Evolutionary conservation across 2,113 vertebrate species (phyloP).

Genomic region (Patagioenas fasciata): DNA sequence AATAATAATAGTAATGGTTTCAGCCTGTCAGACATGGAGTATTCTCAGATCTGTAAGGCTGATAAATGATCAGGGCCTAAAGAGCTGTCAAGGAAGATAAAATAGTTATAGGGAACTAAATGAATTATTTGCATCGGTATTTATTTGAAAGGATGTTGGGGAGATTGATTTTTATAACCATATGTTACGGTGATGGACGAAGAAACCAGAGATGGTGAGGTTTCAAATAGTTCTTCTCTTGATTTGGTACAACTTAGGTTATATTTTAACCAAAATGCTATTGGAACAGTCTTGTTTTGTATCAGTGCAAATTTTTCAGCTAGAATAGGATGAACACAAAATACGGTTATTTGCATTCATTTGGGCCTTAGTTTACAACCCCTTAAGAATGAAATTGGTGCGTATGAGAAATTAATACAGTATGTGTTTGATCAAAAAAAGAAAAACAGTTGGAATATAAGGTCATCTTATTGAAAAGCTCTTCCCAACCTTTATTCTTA

Average conservation of each 20-base stretch:
- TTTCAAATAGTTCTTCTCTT: neutral
- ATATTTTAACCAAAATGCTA: neutral
- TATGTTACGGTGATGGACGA: neutral
- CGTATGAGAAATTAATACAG: neutral
- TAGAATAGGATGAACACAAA: neutral
- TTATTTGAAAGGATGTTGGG: neutral
- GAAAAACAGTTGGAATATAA: neutral
- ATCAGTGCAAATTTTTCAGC: neutral
- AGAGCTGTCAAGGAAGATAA: conserved; percentile 38
- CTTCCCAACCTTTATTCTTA: conserved; percentile 37
- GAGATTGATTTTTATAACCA: neutral
- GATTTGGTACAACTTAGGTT: neutral
- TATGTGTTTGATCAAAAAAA: neutral
- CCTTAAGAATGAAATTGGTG: neutral
- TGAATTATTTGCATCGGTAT: conserved; percentile 23
- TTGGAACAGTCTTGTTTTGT: neutral
- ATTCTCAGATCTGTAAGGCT: neutral
- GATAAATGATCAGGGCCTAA: conserved; percentile 11
- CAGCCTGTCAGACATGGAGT: neutral
- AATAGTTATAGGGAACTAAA: neutral
- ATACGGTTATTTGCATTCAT: neutral
- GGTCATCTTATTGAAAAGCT: neutral
- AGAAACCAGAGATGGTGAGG: neutral
- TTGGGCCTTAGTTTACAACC: neutral
- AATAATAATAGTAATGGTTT: neutral